phyloP scores from a whole-genome alignment of 2,888 invertebrate genomes.

The Oegoconia quadripuncta region DNA sequence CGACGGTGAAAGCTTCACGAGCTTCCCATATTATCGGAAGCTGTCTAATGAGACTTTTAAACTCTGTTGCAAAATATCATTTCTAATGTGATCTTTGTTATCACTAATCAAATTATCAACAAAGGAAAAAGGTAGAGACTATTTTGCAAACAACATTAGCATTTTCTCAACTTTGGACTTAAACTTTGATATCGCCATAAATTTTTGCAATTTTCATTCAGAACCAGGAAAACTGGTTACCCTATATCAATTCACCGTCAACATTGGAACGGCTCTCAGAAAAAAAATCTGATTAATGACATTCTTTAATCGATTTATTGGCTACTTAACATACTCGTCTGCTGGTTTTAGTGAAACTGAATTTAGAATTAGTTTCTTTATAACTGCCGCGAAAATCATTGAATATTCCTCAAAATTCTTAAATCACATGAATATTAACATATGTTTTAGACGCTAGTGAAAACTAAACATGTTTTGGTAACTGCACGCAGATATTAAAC shows the following conservation, averaged over 20 bases:
- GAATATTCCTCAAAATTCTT: background rate
- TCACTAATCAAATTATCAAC: no score
- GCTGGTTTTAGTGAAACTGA: constrained; percentile 12
- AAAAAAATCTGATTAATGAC: constrained; percentile 15
- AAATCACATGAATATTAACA: constrained; percentile 45
- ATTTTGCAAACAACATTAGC: no score
- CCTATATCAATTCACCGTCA: background rate
- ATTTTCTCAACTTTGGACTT: no score
- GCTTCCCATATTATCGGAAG: constrained; percentile 31
- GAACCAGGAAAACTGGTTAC: no score
- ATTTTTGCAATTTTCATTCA: no score
- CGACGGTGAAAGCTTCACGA: constrained; percentile 50
- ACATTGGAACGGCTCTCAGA: constrained; percentile 2
- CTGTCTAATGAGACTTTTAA: constrained; percentile 7
- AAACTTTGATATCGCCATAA: no score
- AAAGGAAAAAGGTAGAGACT: no score
- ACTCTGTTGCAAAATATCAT: constrained; percentile 1
- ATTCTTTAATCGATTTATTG: constrained; percentile 16
- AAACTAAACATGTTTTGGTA: no score
- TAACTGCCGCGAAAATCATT: background rate
- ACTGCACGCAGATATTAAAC: no score
- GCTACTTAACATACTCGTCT: constrained; percentile 11
- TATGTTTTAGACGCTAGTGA: background rate
- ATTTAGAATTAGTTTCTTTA: constrained; percentile 6
- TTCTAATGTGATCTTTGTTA: no score